Evolutionary conservation across 2,888 invertebrate species (phyloP).

Genomic region (Charanyca ferruginea): DNA sequence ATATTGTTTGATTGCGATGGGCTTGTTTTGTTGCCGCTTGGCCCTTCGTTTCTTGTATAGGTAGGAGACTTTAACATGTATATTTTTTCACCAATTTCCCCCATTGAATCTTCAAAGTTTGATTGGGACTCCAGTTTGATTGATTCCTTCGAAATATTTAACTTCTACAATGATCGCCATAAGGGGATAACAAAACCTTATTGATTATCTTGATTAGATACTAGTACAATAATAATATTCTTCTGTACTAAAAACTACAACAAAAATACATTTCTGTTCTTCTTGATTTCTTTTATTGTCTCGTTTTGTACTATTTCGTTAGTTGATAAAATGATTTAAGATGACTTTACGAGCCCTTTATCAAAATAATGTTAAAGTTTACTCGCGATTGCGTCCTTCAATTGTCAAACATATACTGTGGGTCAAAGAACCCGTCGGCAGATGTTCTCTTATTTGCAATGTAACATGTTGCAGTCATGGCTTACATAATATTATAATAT

Average conservation of each 20-base stretch:
- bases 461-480: constrained; percentile 47
- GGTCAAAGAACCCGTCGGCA: constrained; percentile 50
- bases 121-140: constrained; percentile 37
- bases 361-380: constrained; percentile 29
- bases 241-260: background rate
- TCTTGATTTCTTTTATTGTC: background rate
- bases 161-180: constrained; percentile 12
- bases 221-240: no score
- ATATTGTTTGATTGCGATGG: constrained; percentile 30
- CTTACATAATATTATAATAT: constrained; percentile 27
- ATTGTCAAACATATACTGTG: constrained; percentile 37
- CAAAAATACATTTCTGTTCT: no score
- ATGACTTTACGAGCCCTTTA: constrained; percentile 14
- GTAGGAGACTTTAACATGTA: constrained; percentile 26
- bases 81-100: constrained; percentile 39
- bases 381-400: constrained; percentile 49
- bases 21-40: constrained; percentile 38
- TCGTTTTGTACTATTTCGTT: constrained; percentile 11
- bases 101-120: constrained; percentile 47
- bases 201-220: no score
- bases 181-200: constrained; percentile 17
- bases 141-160: constrained; percentile 27
- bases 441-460: constrained; percentile 38
- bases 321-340: constrained; percentile 17
- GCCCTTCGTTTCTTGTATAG: constrained; percentile 23